Evolutionary conservation across 1,140 invertebrate species (phyloP).

Genomic region (Platyura marginata): DNA sequence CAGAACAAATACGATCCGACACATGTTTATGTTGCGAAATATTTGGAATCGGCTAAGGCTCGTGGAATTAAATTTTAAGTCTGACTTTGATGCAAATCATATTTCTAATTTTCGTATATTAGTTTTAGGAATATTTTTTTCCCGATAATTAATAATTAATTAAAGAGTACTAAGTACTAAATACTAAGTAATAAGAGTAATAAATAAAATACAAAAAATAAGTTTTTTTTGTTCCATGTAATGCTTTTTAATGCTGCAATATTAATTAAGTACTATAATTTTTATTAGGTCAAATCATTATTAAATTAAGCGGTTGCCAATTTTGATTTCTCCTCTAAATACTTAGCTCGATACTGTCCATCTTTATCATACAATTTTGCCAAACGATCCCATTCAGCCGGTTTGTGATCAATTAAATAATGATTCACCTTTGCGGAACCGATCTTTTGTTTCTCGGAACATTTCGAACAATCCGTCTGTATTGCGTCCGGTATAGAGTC

Average conservation of each 20-base stretch:
- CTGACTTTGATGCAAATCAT: too few species aligned
- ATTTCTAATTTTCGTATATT: too few species aligned
- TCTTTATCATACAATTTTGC: conserved; percentile 38
- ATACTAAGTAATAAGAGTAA: too few species aligned
- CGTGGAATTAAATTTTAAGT: conserved; percentile 14
- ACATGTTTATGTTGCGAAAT: conserved; percentile 32
- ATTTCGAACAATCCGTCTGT: conserved; percentile 37
- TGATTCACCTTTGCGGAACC: conserved; percentile 31
- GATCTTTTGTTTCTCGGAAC: conserved; percentile 33
- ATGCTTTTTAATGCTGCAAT: too few species aligned
- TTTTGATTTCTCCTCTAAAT: conserved; percentile 6
- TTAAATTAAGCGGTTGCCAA: too few species aligned
- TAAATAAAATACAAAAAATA: too few species aligned
- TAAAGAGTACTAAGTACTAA: too few species aligned
- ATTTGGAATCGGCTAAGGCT: conserved; percentile 28
- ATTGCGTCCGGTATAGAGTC: conserved; percentile 44
- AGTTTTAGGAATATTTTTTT: too few species aligned
- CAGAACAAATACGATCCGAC: conserved; percentile 38
- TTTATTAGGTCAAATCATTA: too few species aligned
- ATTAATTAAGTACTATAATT: too few species aligned
- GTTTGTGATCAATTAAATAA: conserved; percentile 31
- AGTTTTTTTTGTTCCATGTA: too few species aligned
- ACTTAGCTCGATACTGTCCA: conserved; percentile 25
- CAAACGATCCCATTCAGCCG: conserved; percentile 33
- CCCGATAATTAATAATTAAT: too few species aligned